Evolutionary conservation across 2,888 invertebrate genomes (phyloP).

Genomic region (Ectemnius cavifrons): DNA sequence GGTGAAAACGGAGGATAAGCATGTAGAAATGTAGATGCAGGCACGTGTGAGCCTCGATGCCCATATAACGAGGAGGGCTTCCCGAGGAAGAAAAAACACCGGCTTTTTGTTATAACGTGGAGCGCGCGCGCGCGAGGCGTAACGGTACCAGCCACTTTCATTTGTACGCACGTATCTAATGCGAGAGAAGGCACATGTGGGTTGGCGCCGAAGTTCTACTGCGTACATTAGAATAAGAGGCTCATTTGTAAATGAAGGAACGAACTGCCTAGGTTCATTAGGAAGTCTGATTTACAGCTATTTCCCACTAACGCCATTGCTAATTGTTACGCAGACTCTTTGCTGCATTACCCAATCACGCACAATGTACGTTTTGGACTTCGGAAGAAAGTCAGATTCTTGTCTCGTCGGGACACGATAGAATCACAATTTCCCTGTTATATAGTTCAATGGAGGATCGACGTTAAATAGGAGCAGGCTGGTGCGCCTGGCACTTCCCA

Average conservation of each 20-base stretch:
- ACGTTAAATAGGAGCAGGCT: too few relatives aligned
- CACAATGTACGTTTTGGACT: too few relatives aligned
- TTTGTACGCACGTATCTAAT: constrained; percentile 67
- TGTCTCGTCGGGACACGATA: too few relatives aligned
- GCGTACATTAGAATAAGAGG: constrained; percentile 39
- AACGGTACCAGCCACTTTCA: constrained; percentile 71
- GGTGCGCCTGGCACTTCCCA: background rate
- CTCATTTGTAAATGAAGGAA: constrained; percentile 14
- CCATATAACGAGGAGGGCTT: background rate
- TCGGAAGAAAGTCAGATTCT: too few relatives aligned
- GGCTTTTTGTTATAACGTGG: constrained; percentile 44
- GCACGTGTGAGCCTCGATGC: constrained; percentile 17
- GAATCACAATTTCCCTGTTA: too few relatives aligned
- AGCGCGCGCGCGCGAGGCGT: constrained; percentile 40
- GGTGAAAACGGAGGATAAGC: constrained; percentile 26
- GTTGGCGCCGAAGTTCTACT: constrained; percentile 49
- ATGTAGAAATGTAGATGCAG: background rate
- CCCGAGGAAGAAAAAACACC: too few relatives aligned
- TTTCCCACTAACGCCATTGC: too few relatives aligned
- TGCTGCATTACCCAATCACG: too few relatives aligned
- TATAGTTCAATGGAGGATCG: too few relatives aligned
- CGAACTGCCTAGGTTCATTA: background rate
- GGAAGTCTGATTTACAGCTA: too few relatives aligned
- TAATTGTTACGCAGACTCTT: too few relatives aligned
- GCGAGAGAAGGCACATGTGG: constrained; percentile 61